Percentiles rank a stretch among this genome's conserved stretches.
Conservation (phyloP, 2,113 vertebrate species). For the Anthoscopus minutus region DNA sequence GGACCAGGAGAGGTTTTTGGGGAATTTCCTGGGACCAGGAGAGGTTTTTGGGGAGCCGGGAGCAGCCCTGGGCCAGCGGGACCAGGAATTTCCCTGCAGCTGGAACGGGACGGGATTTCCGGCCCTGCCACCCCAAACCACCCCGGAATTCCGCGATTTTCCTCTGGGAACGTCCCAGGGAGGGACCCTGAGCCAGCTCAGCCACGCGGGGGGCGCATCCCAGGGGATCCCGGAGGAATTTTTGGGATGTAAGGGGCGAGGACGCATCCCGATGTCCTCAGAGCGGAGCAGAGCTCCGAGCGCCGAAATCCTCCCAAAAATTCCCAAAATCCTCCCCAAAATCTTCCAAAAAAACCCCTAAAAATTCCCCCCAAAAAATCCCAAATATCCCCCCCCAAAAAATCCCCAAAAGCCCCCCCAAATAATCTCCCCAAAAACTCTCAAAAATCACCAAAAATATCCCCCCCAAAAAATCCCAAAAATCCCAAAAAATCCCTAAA, state of each 20-base stretch:
- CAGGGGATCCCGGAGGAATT: neutral
- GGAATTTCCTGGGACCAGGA: no score
- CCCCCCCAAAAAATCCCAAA: no score
- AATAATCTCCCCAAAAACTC: no score
- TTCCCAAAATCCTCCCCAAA: neutral
- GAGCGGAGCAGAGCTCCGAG: neutral
- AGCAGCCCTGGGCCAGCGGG: neutral
- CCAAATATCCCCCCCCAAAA: neutral
- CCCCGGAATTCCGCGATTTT: neutral
- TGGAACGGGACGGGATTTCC: neutral
- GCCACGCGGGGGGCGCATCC: rapidly evolving
- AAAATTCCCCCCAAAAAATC: neutral
- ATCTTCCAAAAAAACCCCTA: no score
- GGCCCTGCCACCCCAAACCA: neutral
- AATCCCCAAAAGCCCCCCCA: no score
- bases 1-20: no score
- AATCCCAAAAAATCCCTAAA: neutral
- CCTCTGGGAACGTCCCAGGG: neutral
- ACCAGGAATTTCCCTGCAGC: neutral
- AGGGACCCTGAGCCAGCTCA: neutral
- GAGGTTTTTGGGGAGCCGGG: neutral
- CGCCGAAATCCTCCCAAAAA: neutral
- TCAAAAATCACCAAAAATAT: neutral
- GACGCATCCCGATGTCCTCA: neutral
- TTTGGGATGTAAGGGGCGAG: neutral